These are phyloP conservation scores for Xyrauchen texanus DNA, from an alignment of 2,113 vertebrate genomes.

Conservation along the genomic window DNA sequence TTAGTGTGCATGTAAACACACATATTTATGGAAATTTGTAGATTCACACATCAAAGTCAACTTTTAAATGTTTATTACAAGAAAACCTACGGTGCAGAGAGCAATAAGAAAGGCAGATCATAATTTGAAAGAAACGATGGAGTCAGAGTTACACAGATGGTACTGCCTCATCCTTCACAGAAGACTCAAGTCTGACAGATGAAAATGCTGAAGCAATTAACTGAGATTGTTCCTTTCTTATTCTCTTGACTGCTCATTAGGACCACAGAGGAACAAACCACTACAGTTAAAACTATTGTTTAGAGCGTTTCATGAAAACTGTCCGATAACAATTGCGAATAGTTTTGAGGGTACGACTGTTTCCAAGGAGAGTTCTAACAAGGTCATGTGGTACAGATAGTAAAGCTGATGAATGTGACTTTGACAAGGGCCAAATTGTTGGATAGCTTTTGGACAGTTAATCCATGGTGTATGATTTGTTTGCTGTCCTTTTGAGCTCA, in stretches of 20 bases:
- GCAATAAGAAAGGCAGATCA: not conserved
- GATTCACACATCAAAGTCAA: not conserved
- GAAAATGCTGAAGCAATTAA: constrained; percentile 19
- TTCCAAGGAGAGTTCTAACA: not conserved
- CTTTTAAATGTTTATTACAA: no score
- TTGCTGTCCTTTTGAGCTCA: not conserved
- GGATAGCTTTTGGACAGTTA: not conserved
- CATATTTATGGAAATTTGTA: not conserved
- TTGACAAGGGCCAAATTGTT: no score
- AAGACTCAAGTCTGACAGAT: constrained; percentile 30
- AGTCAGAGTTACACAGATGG: constrained; percentile 30
- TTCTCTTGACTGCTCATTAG: not conserved
- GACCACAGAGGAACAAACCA: not conserved
- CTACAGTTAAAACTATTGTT: no score
- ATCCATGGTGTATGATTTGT: not conserved
- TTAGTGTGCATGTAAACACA: no score
- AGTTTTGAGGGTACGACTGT: not conserved
- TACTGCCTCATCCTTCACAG: not conserved
- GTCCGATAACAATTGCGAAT: not conserved
- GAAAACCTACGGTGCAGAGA: not conserved
- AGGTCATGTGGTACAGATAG: not conserved
- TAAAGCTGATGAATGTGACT: not conserved
- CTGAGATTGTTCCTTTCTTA: constrained; percentile 7
- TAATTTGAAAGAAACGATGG: not conserved
- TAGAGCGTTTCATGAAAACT: no score